A percentile compares a stretch with the other conserved stretches of the same genome.
Evolutionary conservation across 2,888 invertebrate species (phyloP).

Genomic region (Archaeoteleia sp.): DNA sequence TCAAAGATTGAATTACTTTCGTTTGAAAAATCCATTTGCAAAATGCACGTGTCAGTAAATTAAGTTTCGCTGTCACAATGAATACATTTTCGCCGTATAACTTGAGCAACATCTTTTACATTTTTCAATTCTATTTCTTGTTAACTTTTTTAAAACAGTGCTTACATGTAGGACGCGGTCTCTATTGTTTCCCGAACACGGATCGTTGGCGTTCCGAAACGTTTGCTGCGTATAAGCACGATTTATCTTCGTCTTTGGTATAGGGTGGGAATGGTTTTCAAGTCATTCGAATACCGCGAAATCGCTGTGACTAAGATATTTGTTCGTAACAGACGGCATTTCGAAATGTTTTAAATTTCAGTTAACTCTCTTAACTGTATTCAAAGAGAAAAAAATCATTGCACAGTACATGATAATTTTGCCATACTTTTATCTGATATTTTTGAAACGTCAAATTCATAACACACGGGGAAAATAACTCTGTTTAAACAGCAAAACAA

Average conservation of each 20-base stretch:
- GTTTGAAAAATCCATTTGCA: too few relatives aligned
- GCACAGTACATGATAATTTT: too few relatives aligned
- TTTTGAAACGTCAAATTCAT: too few relatives aligned
- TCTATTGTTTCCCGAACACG: conserved; percentile 55
- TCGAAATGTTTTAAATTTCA: background rate
- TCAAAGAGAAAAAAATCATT: too few relatives aligned
- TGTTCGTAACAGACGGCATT: conserved; percentile 14
- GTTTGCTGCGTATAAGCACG: conserved; percentile 47
- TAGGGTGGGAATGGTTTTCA: conserved; percentile 50
- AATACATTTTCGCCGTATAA: conserved; percentile 21
- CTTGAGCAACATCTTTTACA: conserved; percentile 48
- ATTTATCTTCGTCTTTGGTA: conserved; percentile 53
- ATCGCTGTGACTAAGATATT: conserved; percentile 48
- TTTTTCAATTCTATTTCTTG: conserved; percentile 45
- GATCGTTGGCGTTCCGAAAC: conserved; percentile 60
- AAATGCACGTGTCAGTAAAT: too few relatives aligned
- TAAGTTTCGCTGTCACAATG: too few relatives aligned
- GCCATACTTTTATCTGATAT: too few relatives aligned
- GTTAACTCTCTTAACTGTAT: too few relatives aligned
- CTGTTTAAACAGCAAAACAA: too few relatives aligned
- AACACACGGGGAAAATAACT: too few relatives aligned
- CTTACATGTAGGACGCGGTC: conserved; percentile 51
- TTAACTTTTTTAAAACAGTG: conserved; percentile 46
- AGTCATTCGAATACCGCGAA: conserved; percentile 46
- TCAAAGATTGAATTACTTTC: too few relatives aligned